phyloP scores from a whole-genome alignment of 2,113 vertebrate genomes.

The Eonycteris spelaea region DNA sequence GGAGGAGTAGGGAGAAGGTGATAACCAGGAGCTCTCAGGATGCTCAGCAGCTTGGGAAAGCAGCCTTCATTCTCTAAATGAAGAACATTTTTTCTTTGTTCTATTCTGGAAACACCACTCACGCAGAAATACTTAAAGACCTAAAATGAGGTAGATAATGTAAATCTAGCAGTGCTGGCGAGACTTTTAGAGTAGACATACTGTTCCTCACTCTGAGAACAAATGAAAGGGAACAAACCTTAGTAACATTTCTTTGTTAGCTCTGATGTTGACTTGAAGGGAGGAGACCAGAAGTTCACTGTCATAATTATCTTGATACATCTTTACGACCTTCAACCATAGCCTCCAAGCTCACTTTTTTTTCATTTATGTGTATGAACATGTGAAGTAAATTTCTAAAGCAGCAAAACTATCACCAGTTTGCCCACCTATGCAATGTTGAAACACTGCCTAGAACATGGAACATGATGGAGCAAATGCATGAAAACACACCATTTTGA shows the following conservation, averaged over 20 bases:
- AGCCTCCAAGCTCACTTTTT: background rate
- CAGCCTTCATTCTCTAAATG: background rate
- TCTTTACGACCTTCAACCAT: background rate
- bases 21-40: background rate
- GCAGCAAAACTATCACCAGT: background rate
- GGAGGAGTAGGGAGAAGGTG: background rate
- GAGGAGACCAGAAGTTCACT: background rate
- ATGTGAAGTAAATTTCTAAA: background rate
- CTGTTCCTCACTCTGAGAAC: background rate
- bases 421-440: background rate
- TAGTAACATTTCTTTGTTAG: background rate
- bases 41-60: background rate
- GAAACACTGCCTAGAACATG: background rate
- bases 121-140: background rate
- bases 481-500: background rate
- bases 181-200: background rate
- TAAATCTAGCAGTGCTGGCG: background rate
- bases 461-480: background rate
- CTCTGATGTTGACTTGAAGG: background rate
- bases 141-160: conserved; percentile 36
- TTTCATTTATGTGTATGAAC: background rate
- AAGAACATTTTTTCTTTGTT: background rate
- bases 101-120: background rate
- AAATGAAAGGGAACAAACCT: background rate
- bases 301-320: background rate